Conservation (phyloP, 2,888 invertebrate genomes). For the Kryphioiulus occultus region DNA sequence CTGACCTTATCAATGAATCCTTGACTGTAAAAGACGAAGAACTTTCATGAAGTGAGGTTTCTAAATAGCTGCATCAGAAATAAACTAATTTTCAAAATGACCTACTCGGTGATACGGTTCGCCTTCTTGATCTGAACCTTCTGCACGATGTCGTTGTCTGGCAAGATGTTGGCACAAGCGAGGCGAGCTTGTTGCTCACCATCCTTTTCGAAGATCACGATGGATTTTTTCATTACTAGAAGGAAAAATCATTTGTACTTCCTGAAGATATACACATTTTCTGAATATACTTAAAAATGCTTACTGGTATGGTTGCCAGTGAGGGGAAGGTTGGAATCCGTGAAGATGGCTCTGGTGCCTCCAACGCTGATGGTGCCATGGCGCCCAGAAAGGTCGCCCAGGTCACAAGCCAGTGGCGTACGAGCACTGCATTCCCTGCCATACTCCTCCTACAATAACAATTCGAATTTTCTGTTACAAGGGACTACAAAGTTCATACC, state of each 20-base stretch:
- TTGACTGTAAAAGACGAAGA: not conserved
- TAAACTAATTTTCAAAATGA: conserved; percentile 61
- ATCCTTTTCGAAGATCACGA: conserved; percentile 82
- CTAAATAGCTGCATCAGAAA: too few species aligned
- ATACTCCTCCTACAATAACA: conserved; percentile 72
- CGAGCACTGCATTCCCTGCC: conserved; percentile 85
- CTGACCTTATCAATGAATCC: conserved; percentile 84
- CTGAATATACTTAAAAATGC: conserved; percentile 50
- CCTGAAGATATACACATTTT: not conserved
- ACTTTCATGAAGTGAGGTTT: not conserved
- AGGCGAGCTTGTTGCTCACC: conserved; percentile 70
- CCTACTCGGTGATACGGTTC: conserved; percentile 71
- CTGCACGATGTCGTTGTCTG: conserved; percentile 89
- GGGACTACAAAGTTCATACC: too few species aligned
- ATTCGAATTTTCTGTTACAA: not conserved
- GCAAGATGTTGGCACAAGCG: conserved; percentile 90
- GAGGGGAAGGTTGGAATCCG: conserved; percentile 87
- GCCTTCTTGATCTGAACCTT: conserved; percentile 86
- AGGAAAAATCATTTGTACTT: conserved; percentile 58
- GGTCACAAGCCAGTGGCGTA: conserved; percentile 87
- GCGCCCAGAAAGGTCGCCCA: conserved; percentile 87
- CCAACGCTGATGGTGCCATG: conserved; percentile 85
- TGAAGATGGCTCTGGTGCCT: conserved; percentile 75
- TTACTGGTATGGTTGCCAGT: conserved; percentile 62
- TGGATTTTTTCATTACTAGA: conserved; percentile 81